A percentile compares a stretch with the other conserved stretches of the same genome.
Evolutionary conservation across 2,113 vertebrate genomes (phyloP).

Genomic region (Mirounga angustirostris): DNA sequence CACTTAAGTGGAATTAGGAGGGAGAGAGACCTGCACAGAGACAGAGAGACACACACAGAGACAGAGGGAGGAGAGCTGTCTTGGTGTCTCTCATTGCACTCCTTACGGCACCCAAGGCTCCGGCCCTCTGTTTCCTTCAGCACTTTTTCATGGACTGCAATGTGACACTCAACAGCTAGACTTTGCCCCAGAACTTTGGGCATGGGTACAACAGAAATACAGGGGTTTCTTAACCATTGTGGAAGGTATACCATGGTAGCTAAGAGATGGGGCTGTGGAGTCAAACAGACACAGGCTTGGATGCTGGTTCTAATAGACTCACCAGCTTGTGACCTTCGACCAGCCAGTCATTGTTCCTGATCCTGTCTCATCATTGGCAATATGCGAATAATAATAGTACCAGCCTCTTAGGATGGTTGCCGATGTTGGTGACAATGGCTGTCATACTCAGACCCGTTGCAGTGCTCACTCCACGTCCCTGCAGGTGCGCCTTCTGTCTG

Average conservation of each 20-base stretch:
- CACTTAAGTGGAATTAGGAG: neutral
- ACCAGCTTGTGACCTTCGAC: neutral
- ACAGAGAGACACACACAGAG: neutral
- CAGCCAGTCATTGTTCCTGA: neutral
- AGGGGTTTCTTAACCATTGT: neutral
- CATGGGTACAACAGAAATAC: neutral
- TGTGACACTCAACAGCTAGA: neutral
- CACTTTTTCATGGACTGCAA: neutral
- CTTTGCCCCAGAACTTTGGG: neutral
- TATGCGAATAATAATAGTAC: neutral
- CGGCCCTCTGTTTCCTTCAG: neutral
- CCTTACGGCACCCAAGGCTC: neutral
- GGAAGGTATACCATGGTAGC: neutral
- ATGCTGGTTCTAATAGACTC: neutral
- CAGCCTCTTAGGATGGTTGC: neutral
- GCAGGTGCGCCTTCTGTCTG: neutral
- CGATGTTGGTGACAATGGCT: rapidly evolving
- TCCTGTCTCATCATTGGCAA: too few relatives aligned
- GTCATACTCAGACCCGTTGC: rapidly evolving
- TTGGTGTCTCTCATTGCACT: too few relatives aligned
- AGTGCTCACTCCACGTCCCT: neutral
- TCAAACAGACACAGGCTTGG: neutral
- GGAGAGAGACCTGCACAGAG: neutral
- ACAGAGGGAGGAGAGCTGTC: neutral
- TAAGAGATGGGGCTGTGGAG: neutral